Evolutionary conservation across 2,113 vertebrate genomes (phyloP), one percentile per base, ranked within the genome.

Genomic region (Perccottus glenii): DNA sequence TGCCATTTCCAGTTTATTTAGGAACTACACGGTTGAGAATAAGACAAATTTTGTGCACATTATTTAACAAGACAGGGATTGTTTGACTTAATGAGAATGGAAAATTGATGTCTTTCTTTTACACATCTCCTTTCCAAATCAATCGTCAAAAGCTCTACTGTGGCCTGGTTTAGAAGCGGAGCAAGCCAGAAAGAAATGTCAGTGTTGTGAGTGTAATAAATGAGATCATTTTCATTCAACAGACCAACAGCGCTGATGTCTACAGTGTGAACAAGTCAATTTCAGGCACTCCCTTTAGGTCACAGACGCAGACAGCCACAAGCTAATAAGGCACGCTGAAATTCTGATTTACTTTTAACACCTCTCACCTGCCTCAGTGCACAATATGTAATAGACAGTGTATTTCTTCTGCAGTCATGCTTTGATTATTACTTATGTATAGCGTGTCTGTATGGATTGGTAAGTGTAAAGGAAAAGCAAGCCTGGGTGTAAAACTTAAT

Each of bases 191-290:
- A 63, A 67, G 44, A 67, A 73, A 61, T 67, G 46, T 62, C 73
- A 77, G 11, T 15, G 6, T 63, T 64, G 27, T 49, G 47, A 69
- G 67, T 45, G 52, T 66, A 73, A 75, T 70, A 73, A 82, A 80
- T 82, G 27, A 60, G 74, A 77, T 85, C 33, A 73, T 80, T 83
- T 85, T 63, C 16, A 73, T 78, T 75, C 65, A 62, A 48, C 63
- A 63, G 75, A 58, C 61, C 7, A n/a, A 77, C 57, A 45, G 47
- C 45, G 9, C 60, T 65, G 65, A 60, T 73, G 76, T 74, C 68
- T 64, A 51, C 75, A 72, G 44, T 53, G 75, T 66, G 73, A 71
- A 73, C 72, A 44, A 79, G 67, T 86, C 83, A 62, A 81, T 84
- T 72, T 73, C 35, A 81, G 70, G 60, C 72, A 35, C 72, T 80